These are phyloP conservation scores for Morinoia aosen DNA, from an alignment of 2,888 invertebrate genomes.

Conservation along the genomic window DNA sequence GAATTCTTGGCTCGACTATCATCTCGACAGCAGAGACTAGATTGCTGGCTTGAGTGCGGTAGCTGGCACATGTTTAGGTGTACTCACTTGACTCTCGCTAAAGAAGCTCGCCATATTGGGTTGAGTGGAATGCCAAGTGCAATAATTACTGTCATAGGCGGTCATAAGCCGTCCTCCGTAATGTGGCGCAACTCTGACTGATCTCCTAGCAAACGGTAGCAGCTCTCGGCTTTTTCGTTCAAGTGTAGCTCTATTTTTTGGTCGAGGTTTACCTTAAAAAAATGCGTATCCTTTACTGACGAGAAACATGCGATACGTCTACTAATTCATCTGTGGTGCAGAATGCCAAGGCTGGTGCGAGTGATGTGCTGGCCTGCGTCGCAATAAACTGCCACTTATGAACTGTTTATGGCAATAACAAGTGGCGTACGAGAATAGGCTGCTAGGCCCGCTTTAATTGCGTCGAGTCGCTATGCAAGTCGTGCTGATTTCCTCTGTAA, in stretches of 20 bases:
- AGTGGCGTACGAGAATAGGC: not conserved
- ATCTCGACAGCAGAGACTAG: not conserved
- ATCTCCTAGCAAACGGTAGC: slow-evolving; percentile 38
- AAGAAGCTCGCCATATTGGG: slow-evolving; percentile 36
- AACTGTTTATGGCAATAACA: not conserved
- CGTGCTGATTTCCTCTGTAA: not conserved
- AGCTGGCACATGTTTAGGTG: not conserved
- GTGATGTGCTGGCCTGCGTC: not conserved
- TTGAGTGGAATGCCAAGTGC: slow-evolving; percentile 44
- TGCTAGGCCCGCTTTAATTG: not conserved
- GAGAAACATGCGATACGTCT: not conserved
- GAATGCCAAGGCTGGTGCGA: not conserved
- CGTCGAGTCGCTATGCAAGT: not conserved
- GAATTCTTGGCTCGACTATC: slow-evolving; percentile 32
- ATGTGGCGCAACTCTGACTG: slow-evolving; percentile 44
- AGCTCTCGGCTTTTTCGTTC: not conserved
- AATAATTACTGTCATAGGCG: slow-evolving; percentile 50
- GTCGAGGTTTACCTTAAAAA: not conserved
- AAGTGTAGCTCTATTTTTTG: not conserved
- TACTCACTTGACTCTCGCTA: slow-evolving; percentile 7
- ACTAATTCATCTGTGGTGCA: not conserved
- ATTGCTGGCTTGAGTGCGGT: not conserved
- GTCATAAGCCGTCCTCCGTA: slow-evolving; percentile 34
- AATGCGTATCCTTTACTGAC: not conserved
- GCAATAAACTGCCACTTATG: not conserved